Conservation (phyloP, 1,140 invertebrate species). For the Sycobia sp. region DNA sequence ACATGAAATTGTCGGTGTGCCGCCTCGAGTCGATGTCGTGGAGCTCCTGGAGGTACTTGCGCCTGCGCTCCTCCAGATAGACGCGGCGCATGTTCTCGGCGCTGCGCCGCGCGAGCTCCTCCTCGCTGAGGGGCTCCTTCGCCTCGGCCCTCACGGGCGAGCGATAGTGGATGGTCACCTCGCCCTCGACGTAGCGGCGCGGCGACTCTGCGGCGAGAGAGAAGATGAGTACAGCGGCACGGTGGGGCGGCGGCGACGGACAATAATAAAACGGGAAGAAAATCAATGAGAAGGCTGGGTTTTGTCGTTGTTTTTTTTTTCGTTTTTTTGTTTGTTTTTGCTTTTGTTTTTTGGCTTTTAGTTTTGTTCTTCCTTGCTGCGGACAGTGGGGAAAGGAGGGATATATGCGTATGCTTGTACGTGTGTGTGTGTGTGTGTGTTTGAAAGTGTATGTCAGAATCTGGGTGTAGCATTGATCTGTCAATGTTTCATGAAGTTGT, state of each 20-base stretch:
- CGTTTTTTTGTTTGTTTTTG: no score
- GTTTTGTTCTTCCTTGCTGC: no score
- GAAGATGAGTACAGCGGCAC: no score
- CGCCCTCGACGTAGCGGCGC: constrained; percentile 84
- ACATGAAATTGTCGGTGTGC: constrained; percentile 90
- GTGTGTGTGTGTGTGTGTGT: no score
- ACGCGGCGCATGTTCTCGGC: constrained; percentile 88
- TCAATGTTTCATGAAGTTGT: no score
- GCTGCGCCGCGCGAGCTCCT: constrained; percentile 81
- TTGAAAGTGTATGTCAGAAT: no score
- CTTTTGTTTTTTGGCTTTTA: no score
- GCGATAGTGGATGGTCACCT: constrained; percentile 92
- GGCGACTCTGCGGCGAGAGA: constrained; percentile 71
- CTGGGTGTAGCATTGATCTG: no score
- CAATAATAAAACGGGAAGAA: no score
- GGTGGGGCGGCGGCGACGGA: not conserved
- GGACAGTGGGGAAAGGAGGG: no score
- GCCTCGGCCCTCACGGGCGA: constrained; percentile 84
- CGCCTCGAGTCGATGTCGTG: constrained; percentile 89
- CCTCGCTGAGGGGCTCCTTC: constrained; percentile 79
- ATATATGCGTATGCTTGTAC: no score
- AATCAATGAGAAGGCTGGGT: not conserved
- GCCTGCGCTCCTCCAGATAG: constrained; percentile 83
- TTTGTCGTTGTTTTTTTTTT: not conserved
- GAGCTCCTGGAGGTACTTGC: constrained; percentile 87